Percentiles rank a stretch among this genome's conserved stretches.
Evolutionary conservation across 2,797 vertebrate genomes (phyloP).

Genomic region (Cyprinella venusta): DNA sequence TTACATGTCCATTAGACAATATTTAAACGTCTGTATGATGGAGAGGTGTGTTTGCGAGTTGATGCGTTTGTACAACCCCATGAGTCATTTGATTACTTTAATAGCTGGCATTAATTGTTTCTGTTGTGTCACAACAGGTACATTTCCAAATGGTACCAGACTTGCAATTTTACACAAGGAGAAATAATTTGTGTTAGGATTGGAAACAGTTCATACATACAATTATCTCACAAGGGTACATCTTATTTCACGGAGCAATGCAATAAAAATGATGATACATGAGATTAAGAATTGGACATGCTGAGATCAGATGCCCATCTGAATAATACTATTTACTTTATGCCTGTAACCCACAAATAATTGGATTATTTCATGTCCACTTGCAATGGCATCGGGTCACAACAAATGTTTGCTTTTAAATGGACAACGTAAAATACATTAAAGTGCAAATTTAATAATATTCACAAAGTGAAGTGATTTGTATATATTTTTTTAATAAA

Average conservation of each 20-base stretch:
- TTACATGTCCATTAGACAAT: not conserved
- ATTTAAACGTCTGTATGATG: not conserved
- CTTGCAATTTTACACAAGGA: not conserved
- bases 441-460: not conserved
- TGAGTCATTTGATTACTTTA: not conserved
- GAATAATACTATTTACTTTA: not conserved
- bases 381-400: not conserved
- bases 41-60: not conserved
- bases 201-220: not conserved
- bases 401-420: not conserved
- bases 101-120: conserved; percentile 1
- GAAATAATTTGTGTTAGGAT: not conserved
- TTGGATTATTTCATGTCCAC: not conserved
- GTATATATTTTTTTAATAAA: not conserved
- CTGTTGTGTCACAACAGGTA: not conserved
- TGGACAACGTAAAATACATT: not conserved
- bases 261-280: not conserved
- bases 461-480: not conserved
- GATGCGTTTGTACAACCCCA: not conserved
- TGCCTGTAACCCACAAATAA: not conserved
- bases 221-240: not conserved
- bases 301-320: not conserved
- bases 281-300: not conserved
- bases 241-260: not conserved
- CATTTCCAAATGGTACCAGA: not conserved